phyloP scores from a whole-genome alignment of 1,140 invertebrate species.

The Ridgeia piscesae region DNA sequence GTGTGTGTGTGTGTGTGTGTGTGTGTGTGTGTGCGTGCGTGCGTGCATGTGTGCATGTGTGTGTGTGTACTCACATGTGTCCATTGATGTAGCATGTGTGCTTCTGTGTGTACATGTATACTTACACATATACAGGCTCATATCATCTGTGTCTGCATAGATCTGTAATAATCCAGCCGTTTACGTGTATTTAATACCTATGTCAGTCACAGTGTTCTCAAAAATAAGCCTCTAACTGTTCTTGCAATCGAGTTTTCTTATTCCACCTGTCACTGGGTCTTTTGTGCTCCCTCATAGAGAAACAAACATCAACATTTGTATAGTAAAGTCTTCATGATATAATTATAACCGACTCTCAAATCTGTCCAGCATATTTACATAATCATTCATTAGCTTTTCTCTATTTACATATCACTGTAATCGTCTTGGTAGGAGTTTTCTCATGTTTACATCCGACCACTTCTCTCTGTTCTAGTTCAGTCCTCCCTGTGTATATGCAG shows the following conservation, averaged over 20 bases:
- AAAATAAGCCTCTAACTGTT: not conserved
- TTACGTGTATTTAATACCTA: not conserved
- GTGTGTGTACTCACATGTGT: not conserved
- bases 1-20: not conserved
- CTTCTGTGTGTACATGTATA: not conserved
- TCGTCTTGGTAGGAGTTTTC: not conserved
- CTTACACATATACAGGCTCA: not conserved
- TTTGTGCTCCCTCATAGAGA: not conserved
- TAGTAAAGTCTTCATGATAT: not conserved
- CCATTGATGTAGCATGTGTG: not conserved
- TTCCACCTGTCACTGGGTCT: not conserved
- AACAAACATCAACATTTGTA: not conserved
- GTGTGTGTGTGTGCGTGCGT: not conserved
- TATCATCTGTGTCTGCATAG: not conserved
- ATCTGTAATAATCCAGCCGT: no score
- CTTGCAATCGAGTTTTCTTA: not conserved
- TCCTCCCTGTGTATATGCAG: conserved; percentile 19
- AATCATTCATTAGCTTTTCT: not conserved
- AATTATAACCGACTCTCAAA: not conserved
- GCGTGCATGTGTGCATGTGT: not conserved
- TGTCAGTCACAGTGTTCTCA: not conserved
- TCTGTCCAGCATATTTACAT: not conserved
- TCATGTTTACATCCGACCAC: not conserved
- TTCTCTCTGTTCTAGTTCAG: not conserved
- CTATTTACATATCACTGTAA: not conserved